Conservation (phyloP, 2,113 vertebrate species). For the Psephotus haematonotus region DNA sequence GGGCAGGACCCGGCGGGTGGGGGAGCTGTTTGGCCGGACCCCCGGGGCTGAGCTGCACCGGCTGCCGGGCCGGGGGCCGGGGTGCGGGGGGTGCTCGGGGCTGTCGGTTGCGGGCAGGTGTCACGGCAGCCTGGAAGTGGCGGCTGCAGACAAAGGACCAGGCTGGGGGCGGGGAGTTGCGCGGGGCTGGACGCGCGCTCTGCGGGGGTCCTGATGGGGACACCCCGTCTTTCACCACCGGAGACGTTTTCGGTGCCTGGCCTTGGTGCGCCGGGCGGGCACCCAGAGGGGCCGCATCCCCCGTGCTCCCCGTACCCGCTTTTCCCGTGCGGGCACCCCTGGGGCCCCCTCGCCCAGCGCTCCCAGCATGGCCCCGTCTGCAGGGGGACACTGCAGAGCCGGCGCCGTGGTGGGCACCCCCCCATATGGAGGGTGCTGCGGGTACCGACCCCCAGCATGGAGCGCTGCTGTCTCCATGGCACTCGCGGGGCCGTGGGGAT, state of each 20-base stretch:
- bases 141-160: slow-evolving; percentile 62
- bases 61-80: no score
- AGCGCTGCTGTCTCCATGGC: background rate
- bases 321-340: background rate
- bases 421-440: background rate
- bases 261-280: background rate
- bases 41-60: background rate
- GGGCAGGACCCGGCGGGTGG: background rate
- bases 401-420: background rate
- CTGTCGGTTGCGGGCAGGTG: slow-evolving; percentile 9
- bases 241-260: background rate
- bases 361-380: background rate
- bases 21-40: background rate
- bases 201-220: background rate
- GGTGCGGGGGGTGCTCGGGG: background rate
- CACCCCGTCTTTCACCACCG: background rate
- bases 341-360: background rate
- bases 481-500: background rate
- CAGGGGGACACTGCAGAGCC: background rate
- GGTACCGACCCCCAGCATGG: background rate
- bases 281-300: background rate
- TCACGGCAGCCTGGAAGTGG: slow-evolving; percentile 52
- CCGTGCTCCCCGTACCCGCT: fast-evolving
- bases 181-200: slow-evolving; percentile 30
- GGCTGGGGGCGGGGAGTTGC: slow-evolving; percentile 43